Evolutionary conservation across 2,113 vertebrate species (phyloP), one percentile per base, ranked within the genome.

Genomic region (Buteo buteo): DNA sequence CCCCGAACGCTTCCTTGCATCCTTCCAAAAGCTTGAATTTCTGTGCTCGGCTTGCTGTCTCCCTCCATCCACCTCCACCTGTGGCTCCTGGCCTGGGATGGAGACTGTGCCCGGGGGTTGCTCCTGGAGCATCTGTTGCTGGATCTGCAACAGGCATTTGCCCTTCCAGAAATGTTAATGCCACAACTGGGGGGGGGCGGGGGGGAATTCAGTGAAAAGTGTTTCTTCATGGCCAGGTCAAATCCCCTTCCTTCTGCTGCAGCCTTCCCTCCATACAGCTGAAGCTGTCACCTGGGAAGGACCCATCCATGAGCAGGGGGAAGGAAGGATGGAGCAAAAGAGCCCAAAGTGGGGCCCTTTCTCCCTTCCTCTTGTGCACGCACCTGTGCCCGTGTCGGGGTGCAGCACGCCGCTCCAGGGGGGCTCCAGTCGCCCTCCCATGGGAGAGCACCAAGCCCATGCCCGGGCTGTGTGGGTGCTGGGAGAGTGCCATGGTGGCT

Each of bases 381-480:
- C 24, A 42, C 45, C 28, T 45, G 28, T 3, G 3, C 45, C 40
- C 45, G 2, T 40, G 8, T 17, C 1, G 3, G n/a, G 64, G 29
- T 69, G 80, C 47, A 58, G 42, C 80, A 54, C 10, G 29, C 54
- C 10, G 4, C 54, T 55, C 54, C 54, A 55, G 29, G 28, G 20
- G 9, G 7, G 13, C 32, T 86, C 66, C 47, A 71, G 38, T 9
- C 16, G 14, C 42, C 12, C 25, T 74, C 21, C 16, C 1, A 8
- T 1, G 6, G 1, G 4, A 38, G 29, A 84, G 49, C 44, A 71
- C 10, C 0, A 3, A 77, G 80, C 38, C 34, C 24, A 13, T 71
- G 42, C n/a, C 31, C 2, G 1, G 42, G 29, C 19, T 25, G 7
- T 13, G 40, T 0, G 0, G 18, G 26, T 3, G 1, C 38, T 42